Base-by-base conservation (phyloP, 92 coral and sea anemone genomes). In the Epizoanthus fatuus region DNA sequence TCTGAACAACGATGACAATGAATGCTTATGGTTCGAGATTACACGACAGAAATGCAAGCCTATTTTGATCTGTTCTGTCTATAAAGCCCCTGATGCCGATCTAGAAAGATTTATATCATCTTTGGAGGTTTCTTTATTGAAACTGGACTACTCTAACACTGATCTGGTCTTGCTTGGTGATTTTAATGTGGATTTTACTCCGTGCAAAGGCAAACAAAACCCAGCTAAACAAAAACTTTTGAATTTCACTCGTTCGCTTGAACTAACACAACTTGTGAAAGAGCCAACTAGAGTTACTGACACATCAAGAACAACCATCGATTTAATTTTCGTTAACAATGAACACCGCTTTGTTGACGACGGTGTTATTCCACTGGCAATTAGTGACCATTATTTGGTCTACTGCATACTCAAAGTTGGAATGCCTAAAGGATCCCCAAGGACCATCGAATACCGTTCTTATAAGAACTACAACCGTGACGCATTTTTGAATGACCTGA, bases 121-220 rank as follows among this genome's bases (percentile, higher is more conserved):
- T 81, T 15, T 81, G 45, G 75, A 81, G 65, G 47, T 8, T 60
- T 22, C 64, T 81, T 62, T 81, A 81, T 51, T 47, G 59, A 65
- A 81, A 40, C 22, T 81, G 54, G 76, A 65, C 76, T 49, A 40
- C 77, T 49, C 47, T 51, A 80, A 64, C 74, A 64, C 62, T 64
- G 85, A 80, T 80, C 13, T 79, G 56, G 72, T 79, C 53, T 65
- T 80, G 85, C 85, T 80, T 12, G 74, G 85, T 80, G 85, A 64
- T 80, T 80, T 80, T 80, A 80, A 80, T 60, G 85, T 80, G 59
- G 85, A 80, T 66, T 80, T 80, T 80, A 80, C 85, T 64, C 74
- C 72, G 5, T 47, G 20, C 39, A 75, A 54, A 75, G 81, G 81
- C n/a, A 75, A 75, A 63, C 22, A 19, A 15, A 66, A 81, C 49